A percentile compares a stretch with the other conserved stretches of the same genome.
Evolutionary conservation across 2,113 vertebrate genomes (phyloP).

Genomic region (Melanostigma gelatinosum): DNA sequence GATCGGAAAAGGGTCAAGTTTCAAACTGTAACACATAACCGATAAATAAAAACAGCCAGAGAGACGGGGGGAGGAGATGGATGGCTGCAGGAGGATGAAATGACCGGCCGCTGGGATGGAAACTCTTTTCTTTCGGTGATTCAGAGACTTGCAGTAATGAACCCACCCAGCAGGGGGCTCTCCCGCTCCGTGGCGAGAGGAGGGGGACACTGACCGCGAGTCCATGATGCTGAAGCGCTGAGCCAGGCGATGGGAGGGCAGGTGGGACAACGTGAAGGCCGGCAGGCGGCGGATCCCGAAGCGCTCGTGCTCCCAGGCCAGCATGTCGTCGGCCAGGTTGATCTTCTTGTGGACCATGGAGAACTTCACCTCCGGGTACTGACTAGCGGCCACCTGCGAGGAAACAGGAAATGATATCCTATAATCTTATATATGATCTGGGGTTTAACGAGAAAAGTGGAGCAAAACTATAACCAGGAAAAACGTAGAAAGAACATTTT

Average conservation of each 20-base stretch:
- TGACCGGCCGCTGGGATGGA: not conserved
- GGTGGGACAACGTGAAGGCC: conserved; percentile 94
- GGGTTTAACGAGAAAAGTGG: too few species aligned
- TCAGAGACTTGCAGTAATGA: conserved; percentile 60
- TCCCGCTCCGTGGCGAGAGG: conserved; percentile 80
- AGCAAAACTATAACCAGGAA: not conserved
- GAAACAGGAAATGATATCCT: not conserved
- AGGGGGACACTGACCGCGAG: conserved; percentile 87
- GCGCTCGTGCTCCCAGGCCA: conserved; percentile 98
- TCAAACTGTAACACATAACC: not conserved
- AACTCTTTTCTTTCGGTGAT: conserved; percentile 20
- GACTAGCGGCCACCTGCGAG: conserved; percentile 86
- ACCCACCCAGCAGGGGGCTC: conserved; percentile 84
- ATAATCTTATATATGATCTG: not conserved
- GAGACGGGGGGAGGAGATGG: not conserved
- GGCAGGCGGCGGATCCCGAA: conserved; percentile 97
- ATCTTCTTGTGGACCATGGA: conserved; percentile 99
- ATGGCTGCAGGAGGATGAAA: not conserved
- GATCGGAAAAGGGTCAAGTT: not conserved
- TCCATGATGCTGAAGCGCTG: conserved; percentile 97
- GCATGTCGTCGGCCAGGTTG: conserved; percentile 95
- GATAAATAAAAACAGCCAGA: not conserved
- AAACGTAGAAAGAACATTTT: too few species aligned
- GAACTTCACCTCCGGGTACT: conserved; percentile 93
- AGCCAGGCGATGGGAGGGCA: conserved; percentile 93